phyloP scores from a whole-genome alignment of 2,888 invertebrate species.

The Caenorhabditis angaria region DNA sequence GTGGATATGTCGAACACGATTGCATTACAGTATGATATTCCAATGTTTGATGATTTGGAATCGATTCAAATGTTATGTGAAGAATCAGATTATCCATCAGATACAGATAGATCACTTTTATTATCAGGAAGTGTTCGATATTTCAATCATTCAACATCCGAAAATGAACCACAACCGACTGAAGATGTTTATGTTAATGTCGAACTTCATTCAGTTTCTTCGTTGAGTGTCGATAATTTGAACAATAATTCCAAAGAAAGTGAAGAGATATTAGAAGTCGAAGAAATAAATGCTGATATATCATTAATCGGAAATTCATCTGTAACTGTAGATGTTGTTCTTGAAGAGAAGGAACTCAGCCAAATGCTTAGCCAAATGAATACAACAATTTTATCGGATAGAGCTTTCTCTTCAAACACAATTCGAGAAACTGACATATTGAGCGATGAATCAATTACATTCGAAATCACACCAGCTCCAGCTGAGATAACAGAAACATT shows the following conservation, averaged over 20 bases:
- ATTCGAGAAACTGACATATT: constrained; percentile 64
- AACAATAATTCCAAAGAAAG: constrained; percentile 20
- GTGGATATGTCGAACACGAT: constrained; percentile 28
- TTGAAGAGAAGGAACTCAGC: constrained; percentile 55
- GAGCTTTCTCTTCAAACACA: constrained; percentile 31
- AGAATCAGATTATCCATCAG: constrained; percentile 63
- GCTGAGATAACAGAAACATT: constrained; percentile 23
- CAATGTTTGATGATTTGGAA: constrained; percentile 53
- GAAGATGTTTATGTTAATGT: constrained; percentile 55
- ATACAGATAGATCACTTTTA: constrained; percentile 59
- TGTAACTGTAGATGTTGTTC: constrained; percentile 48
- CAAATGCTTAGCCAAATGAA: constrained; percentile 60
- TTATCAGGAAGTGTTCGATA: constrained; percentile 51
- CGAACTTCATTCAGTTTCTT: constrained; percentile 40
- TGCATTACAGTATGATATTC: constrained; percentile 26
- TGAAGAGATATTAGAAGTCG: constrained; percentile 26
- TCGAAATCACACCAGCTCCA: constrained; percentile 8
- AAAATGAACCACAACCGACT: constrained; percentile 22
- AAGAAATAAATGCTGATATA: constrained; percentile 35
- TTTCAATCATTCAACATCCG: constrained; percentile 40
- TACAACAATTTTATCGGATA: constrained; percentile 26
- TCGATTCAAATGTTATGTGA: constrained; percentile 69
- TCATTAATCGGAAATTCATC: constrained; percentile 33
- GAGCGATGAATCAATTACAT: constrained; percentile 47
- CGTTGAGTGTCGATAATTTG: constrained; percentile 34